phyloP scores from a whole-genome alignment of 2,797 vertebrate genomes.

The Pelochelys cantorii region DNA sequence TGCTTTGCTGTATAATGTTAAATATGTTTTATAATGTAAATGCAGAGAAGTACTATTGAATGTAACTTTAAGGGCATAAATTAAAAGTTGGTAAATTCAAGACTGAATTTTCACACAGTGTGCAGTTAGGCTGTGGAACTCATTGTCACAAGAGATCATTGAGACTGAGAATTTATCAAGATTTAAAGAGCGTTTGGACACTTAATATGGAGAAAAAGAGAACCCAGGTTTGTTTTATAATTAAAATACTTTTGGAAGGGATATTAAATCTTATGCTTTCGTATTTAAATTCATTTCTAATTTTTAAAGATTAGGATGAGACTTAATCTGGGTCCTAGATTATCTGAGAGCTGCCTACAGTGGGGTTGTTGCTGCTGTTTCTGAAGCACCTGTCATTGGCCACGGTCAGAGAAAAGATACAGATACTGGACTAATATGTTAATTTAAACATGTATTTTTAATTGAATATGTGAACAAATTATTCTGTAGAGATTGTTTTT shows the following conservation, averaged over 20 bases:
- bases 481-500: background rate
- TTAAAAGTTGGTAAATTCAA: background rate
- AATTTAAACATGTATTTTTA: background rate
- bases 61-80: background rate
- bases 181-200: background rate
- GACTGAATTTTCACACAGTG: too few relatives aligned
- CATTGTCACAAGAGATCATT: background rate
- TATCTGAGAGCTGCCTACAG: background rate
- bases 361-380: background rate
- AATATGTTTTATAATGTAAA: too few relatives aligned
- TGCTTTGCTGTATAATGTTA: too few relatives aligned
- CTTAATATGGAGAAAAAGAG: background rate
- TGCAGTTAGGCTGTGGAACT: background rate
- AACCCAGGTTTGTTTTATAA: background rate
- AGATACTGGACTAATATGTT: background rate
- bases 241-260: background rate
- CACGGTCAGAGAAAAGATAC: background rate
- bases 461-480: background rate
- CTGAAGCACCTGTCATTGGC: background rate
- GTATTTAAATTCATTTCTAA: background rate
- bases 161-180: background rate
- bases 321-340: background rate
- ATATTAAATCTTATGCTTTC: background rate
- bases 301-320: background rate
- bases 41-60: too few relatives aligned